These are phyloP conservation scores for Passer montanus DNA, from an alignment of 2,113 vertebrate genomes.

Conservation along the genomic window DNA sequence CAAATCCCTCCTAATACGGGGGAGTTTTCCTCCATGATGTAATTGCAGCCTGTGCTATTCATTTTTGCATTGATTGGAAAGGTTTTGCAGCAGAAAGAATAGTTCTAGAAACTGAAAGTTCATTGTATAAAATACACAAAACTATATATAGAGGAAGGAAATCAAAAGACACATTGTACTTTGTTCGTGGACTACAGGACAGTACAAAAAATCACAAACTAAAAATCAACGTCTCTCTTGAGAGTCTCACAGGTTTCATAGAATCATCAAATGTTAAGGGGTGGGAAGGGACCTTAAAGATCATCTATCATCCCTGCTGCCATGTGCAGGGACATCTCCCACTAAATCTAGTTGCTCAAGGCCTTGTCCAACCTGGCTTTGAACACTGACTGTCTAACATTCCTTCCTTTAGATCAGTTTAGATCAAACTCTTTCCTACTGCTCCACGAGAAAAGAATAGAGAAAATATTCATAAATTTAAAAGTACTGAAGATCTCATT, in stretches of 20 bases:
- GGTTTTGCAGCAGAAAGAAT: background rate
- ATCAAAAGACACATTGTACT: background rate
- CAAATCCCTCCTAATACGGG: background rate
- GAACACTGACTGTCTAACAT: background rate
- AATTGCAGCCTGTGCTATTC: background rate
- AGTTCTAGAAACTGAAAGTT: background rate
- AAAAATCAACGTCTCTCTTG: background rate
- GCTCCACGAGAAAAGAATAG: background rate
- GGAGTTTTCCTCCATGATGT: background rate
- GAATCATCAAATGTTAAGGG: background rate
- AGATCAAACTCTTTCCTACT: background rate
- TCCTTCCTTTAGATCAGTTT: background rate
- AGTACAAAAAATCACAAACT: background rate
- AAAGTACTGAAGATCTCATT: background rate
- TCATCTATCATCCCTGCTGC: background rate
- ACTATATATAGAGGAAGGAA: background rate
- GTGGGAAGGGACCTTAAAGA: background rate
- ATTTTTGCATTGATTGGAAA: background rate
- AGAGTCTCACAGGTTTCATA: background rate
- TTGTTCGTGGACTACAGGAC: background rate
- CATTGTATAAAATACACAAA: background rate
- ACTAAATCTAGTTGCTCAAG: background rate
- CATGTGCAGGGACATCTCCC: background rate
- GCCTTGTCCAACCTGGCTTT: background rate
- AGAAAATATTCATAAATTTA: background rate